Evolutionary conservation across 2,113 vertebrate genomes (phyloP), one percentile per base, ranked within the genome.

Genomic region (Crotalus horridus): DNA sequence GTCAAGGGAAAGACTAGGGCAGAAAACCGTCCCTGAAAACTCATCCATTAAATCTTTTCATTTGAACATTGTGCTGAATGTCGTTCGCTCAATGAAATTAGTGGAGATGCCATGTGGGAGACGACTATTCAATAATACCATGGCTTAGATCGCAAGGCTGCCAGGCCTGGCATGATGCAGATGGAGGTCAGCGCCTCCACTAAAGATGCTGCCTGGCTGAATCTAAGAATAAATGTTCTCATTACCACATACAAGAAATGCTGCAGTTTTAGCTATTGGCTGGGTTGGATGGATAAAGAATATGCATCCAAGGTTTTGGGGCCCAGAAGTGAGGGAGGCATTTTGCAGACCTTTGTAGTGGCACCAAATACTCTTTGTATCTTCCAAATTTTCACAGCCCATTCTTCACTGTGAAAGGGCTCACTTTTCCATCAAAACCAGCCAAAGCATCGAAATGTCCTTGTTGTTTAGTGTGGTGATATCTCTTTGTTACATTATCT

Each of bases 161-260:
- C 53, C 69, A 74, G 20, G 54, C 54, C 54, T 61, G 56, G 58
- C 23, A 23, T 46, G 56, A 94, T 89, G 5, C 26, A 85, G 9
- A 13, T 74, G 69, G 64, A 74, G 90, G 87, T 89, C 69, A 91
- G 43, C 87, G 43, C 69, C 90, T 59, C 85, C 55, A 93, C 74
- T 89, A 48, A 92, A 12, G 9, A 17, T 33, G 23, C 87, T 17
- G 46, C 81, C 87, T 29, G 55, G 26, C 43, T 59, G 90, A 46
- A 55, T 93, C 89, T 89, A 93, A 64, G 92, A 93, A 93, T 90
- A 93, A 93, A 93, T 90, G 85, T 93, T 90, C 92, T 90, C 85
- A 90, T 93, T 90, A 93, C 23, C 5, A 33, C 46, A 3, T 54
- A 87, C 89, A 90, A 43, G 46, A 87, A 64, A 90, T 90, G 48